Evolutionary conservation across 2,888 invertebrate species (phyloP).

Genomic region (Parascotia fuliginaria): DNA sequence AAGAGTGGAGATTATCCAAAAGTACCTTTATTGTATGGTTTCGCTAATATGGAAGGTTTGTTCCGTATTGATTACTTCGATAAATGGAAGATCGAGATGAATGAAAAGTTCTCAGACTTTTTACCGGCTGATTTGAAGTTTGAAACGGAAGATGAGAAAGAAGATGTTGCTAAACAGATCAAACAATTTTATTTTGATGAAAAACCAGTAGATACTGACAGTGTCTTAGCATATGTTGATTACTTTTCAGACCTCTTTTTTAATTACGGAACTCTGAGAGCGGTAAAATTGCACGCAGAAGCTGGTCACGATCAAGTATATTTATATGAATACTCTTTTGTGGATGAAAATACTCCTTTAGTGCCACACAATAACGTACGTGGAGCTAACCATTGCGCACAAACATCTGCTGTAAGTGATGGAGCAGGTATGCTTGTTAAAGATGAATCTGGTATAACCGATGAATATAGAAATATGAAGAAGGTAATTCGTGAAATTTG

Average conservation of each 20-base stretch:
- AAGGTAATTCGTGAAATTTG: constrained; percentile 46
- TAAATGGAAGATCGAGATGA: constrained; percentile 54
- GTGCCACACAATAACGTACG: constrained; percentile 38
- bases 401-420: constrained; percentile 37
- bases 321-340: constrained; percentile 52
- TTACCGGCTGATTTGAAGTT: constrained; percentile 58
- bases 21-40: constrained; percentile 57
- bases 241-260: constrained; percentile 52
- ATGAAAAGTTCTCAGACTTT: constrained; percentile 60
- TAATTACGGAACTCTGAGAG: constrained; percentile 36
- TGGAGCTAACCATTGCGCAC: constrained; percentile 52
- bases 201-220: constrained; percentile 37
- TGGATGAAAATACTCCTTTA: constrained; percentile 31
- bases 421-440: background rate
- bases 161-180: constrained; percentile 42
- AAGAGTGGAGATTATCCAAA: constrained; percentile 45
- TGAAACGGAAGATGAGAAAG: constrained; percentile 40
- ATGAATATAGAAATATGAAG: constrained; percentile 40
- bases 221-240: constrained; percentile 44
- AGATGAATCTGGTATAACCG: constrained; percentile 29
- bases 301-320: constrained; percentile 47
- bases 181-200: constrained; percentile 56
- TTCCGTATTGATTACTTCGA: constrained; percentile 48
- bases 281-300: constrained; percentile 39
- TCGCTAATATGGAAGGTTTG: constrained; percentile 60